phyloP scores from a whole-genome alignment of 2,888 invertebrate species.

The Microchrysa polita region DNA sequence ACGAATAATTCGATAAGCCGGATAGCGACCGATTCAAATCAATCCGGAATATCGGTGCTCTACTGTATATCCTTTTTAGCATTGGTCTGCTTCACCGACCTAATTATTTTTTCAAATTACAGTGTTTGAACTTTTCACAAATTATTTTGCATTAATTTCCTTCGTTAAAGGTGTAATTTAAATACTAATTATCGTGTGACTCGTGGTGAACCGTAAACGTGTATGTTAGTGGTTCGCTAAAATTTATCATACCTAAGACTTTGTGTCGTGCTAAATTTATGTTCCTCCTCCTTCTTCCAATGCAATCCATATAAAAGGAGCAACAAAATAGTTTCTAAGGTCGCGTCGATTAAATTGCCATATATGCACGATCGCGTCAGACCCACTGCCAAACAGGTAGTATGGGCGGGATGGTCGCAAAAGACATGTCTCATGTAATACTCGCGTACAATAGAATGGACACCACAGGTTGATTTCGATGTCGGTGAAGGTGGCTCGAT shows the following conservation, averaged over 20 bases:
- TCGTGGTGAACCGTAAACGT: conserved; percentile 15
- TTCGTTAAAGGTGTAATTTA: too few relatives aligned
- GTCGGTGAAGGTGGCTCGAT: conserved; percentile 1
- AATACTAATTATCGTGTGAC: conserved; percentile 26
- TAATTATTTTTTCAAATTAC: too few relatives aligned
- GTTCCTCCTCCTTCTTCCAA: neutral
- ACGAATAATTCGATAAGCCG: too few relatives aligned
- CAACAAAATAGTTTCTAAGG: conserved; percentile 36
- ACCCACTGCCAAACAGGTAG: conserved; percentile 20
- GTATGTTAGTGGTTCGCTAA: neutral
- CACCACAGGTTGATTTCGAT: conserved; percentile 22
- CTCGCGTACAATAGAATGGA: neutral
- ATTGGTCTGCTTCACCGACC: too few relatives aligned
- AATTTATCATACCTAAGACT: neutral
- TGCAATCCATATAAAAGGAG: conserved; percentile 10
- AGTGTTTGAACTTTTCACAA: too few relatives aligned
- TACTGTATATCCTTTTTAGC: too few relatives aligned
- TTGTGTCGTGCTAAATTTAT: neutral
- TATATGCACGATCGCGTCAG: conserved; percentile 5
- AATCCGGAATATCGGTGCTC: too few relatives aligned
- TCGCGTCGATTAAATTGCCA: conserved; percentile 24
- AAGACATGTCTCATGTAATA: too few relatives aligned
- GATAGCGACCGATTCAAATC: too few relatives aligned
- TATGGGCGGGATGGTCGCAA: neutral
- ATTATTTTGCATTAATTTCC: too few relatives aligned